A percentile compares a stretch with the other conserved stretches of the same genome.
phyloP scores from a whole-genome alignment of 2,113 vertebrate species.

The Poicephalus gulielmi region DNA sequence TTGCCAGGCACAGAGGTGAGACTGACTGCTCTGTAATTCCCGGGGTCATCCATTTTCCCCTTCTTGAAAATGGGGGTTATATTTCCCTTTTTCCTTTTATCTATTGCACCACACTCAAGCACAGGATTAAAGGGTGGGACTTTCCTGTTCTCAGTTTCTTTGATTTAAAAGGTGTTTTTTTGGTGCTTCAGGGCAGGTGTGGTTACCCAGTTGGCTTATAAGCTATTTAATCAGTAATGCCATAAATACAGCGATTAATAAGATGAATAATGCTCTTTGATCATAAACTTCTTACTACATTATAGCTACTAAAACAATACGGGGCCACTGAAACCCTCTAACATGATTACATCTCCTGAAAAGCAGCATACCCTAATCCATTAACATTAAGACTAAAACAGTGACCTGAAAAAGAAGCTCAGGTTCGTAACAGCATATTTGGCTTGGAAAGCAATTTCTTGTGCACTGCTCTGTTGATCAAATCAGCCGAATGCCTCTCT shows the following conservation, averaged over 20 bases:
- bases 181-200: background rate
- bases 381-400: conserved; percentile 29
- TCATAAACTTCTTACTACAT: conserved; percentile 18
- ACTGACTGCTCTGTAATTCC: too few species aligned
- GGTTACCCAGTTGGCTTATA: background rate
- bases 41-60: too few species aligned
- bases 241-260: conserved; percentile 29
- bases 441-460: conserved; percentile 42
- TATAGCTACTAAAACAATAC: conserved; percentile 30
- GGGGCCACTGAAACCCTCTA: conserved; percentile 23
- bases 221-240: conserved; percentile 35
- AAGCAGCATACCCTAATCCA: background rate
- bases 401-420: conserved; percentile 32
- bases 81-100: too few species aligned
- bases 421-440: conserved; percentile 12
- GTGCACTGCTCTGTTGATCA: conserved; percentile 55
- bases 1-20: too few species aligned
- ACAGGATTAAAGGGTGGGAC: background rate
- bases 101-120: background rate
- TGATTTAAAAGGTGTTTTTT: background rate
- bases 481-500: background rate
- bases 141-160: background rate
- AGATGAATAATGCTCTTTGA: conserved; percentile 45
- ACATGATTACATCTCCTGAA: conserved; percentile 28
- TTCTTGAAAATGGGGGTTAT: too few species aligned